Conservation (phyloP, 2,888 invertebrate species). For the Phortica okadai region DNA sequence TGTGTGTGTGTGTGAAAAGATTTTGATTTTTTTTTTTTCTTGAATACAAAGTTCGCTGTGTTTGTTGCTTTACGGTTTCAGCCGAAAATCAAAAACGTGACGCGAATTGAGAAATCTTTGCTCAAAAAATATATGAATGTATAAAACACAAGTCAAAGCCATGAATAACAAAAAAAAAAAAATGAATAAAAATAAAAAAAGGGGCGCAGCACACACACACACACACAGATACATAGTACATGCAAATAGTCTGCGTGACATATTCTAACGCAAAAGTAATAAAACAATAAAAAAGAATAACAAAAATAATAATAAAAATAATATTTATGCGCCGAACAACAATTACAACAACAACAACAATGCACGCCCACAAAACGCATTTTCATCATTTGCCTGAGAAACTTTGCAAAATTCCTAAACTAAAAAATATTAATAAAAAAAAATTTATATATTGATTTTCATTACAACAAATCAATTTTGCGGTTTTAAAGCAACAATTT, state of each 20-base stretch:
- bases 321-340: too few relatives aligned
- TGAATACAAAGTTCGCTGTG: neutral
- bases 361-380: neutral
- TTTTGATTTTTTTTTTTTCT: neutral
- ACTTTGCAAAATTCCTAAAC: neutral
- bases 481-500: neutral
- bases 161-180: conserved; percentile 48
- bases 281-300: too few relatives aligned
- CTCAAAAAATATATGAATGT: neutral
- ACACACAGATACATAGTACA: neutral
- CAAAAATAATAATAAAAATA: too few relatives aligned
- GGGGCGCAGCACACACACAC: neutral
- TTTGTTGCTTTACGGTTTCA: conserved; percentile 46
- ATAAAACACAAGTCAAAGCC: neutral
- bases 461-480: neutral
- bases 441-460: neutral
- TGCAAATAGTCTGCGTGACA: too few relatives aligned
- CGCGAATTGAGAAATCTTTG: conserved; percentile 65
- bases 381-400: neutral
- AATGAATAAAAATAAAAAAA: conserved; percentile 42
- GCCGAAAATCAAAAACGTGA: conserved; percentile 65
- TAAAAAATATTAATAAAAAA: too few relatives aligned
- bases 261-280: too few relatives aligned
- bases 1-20: neutral
- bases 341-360: neutral